Conservation (phyloP, 2,797 vertebrate genomes). For the Xiphophorus birchmanni region DNA sequence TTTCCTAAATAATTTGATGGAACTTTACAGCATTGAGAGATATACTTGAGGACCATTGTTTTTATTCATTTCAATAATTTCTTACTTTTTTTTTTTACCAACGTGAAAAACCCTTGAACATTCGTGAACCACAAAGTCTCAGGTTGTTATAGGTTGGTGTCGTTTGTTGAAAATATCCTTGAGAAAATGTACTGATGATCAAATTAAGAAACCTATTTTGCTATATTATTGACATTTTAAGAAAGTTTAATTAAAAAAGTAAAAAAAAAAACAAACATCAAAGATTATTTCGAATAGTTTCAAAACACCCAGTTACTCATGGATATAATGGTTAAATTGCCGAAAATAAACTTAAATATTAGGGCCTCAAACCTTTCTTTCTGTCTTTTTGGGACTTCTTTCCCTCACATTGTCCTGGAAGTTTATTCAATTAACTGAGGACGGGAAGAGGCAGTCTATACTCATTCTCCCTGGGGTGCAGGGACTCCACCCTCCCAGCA, state of each 20-base stretch:
- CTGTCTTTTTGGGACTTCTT: conserved; percentile 5
- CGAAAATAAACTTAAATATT: neutral
- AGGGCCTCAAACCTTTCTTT: conserved; percentile 1
- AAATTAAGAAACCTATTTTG: neutral
- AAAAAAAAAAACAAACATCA: neutral
- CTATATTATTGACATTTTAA: neutral
- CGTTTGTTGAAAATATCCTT: neutral
- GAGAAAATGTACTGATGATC: neutral
- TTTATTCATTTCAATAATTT: neutral
- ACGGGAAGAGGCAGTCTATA: conserved; percentile 49
- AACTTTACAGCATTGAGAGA: neutral
- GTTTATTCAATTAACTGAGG: conserved; percentile 63
- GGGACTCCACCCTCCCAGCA: conserved; percentile 70
- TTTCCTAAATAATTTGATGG: neutral
- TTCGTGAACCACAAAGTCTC: neutral
- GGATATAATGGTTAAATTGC: neutral
- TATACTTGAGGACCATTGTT: neutral
- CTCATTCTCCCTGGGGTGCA: conserved; percentile 48
- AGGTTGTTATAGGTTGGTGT: neutral
- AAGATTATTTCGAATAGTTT: neutral
- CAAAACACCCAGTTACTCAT: neutral
- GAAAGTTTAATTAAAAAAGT: neutral
- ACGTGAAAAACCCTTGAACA: neutral
- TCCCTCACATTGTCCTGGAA: conserved; percentile 26
- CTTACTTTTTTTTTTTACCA: neutral